Evolutionary conservation across 2,888 invertebrate genomes (phyloP).

Genomic region (Plagodis dolabraria): DNA sequence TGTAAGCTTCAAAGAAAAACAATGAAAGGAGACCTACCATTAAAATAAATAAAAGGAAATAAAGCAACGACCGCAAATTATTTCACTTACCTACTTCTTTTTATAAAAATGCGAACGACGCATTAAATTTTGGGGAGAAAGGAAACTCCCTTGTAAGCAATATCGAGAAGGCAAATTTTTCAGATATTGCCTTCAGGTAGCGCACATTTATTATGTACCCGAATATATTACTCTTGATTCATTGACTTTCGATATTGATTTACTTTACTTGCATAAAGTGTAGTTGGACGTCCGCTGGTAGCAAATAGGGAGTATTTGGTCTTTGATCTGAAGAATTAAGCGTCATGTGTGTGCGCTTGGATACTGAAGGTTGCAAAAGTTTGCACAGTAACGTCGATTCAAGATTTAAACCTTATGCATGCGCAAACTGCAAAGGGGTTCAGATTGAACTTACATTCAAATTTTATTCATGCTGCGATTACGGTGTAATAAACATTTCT

Average conservation of each 20-base stretch:
- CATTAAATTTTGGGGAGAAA: conserved; percentile 85
- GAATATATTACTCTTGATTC: conserved; percentile 85
- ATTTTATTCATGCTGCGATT: conserved; percentile 12
- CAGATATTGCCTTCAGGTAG: conserved; percentile 86
- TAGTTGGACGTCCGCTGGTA: conserved; percentile 57
- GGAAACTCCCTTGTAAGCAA: conserved; percentile 85
- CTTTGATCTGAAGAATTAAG: conserved; percentile 69
- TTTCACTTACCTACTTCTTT: conserved; percentile 84
- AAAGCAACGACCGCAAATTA: conserved; percentile 82
- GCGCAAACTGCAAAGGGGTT: conserved; percentile 30
- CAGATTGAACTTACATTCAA: conserved; percentile 10
- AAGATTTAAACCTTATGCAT: conserved; percentile 44
- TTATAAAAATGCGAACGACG: conserved; percentile 85
- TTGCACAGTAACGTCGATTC: conserved; percentile 35
- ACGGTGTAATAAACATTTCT: neutral
- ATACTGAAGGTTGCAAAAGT: conserved; percentile 46
- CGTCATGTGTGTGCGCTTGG: conserved; percentile 48
- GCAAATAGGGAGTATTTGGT: conserved; percentile 43
- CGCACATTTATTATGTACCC: conserved; percentile 85
- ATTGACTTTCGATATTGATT: conserved; percentile 85
- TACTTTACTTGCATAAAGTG: conserved; percentile 83
- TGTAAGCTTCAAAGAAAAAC: conserved; percentile 71
- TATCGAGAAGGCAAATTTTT: conserved; percentile 85
- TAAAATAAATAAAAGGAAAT: conserved; percentile 85
- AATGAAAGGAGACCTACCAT: conserved; percentile 80